Evolutionary conservation across 2,888 invertebrate species (phyloP), one percentile per base, ranked within the genome.

Genomic region (Megamerina dolium): DNA sequence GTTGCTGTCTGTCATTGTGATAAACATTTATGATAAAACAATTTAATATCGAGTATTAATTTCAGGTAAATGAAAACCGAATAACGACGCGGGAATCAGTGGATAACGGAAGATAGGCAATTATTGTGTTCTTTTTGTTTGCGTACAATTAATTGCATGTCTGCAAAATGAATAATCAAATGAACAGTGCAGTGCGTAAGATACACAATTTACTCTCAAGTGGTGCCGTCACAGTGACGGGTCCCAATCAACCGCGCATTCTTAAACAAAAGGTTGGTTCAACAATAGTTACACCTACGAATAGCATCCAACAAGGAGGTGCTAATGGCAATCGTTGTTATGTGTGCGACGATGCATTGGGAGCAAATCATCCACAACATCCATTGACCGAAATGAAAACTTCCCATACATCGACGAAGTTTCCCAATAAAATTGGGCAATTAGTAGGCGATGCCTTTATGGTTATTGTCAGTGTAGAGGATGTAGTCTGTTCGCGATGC

Each of bases 391-490:
- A 72, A 26, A 64, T 69, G 56, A 55, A 57, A 32, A 74, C 74
- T 40, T 59, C 69, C 21, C 68, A 70, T 54, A 70, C 73, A 10
- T 64, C 69, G 38, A 73, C 73, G 38, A 71, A 72, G 49, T 64
- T 74, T 40, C 74, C 74, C 38, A 74, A 74, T 51, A 75, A 75
- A 63, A 68, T 75, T 51, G 74, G 72, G 2, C 73, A 74, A 55
- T 55, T 75, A 36, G 68, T 75, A 41, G 74, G 74, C 20, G 73
- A 74, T 56, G 70, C 70, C 8, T 75, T 73, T 53, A 62, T 74
- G 56, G 74, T 75, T 3, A 70, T 74, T 44, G 70, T 75, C 3
- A 71, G 72, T 41, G 65, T 63, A 3, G 72, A 73, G 37, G 74
- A 75, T 57, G 67, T 68, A 18, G 65, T 74, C 5, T 75, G 74